phyloP scores from a whole-genome alignment of 1,140 invertebrate species.

The Ips nitidus region DNA sequence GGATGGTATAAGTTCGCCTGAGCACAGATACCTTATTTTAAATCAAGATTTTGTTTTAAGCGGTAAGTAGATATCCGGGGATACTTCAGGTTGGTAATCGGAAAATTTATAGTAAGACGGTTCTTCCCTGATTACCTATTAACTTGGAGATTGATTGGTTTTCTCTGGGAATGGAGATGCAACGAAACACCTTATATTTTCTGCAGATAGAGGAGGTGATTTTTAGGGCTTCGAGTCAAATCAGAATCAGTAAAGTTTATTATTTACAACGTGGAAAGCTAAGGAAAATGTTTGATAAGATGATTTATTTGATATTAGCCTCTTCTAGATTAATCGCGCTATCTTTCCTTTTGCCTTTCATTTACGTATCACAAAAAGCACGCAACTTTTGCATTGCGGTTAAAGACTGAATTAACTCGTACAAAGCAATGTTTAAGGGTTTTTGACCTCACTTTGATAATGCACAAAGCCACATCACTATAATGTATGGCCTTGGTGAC shows the following conservation, averaged over 20 bases:
- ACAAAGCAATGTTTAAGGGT: constrained; percentile 2
- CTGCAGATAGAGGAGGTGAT: too few relatives aligned
- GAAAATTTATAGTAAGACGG: constrained; percentile 26
- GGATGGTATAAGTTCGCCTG: constrained; percentile 25
- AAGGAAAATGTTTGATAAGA: too few relatives aligned
- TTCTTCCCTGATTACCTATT: constrained; percentile 27
- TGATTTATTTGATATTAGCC: too few relatives aligned
- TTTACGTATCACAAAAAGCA: constrained; percentile 2
- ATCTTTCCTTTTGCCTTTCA: not conserved
- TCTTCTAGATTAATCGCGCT: too few relatives aligned
- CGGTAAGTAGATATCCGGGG: constrained; percentile 20
- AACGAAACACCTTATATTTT: not conserved
- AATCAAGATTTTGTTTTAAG: constrained; percentile 27
- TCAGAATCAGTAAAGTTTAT: too few relatives aligned
- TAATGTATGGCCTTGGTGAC: too few relatives aligned
- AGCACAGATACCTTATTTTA: constrained; percentile 31
- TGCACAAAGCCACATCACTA: too few relatives aligned
- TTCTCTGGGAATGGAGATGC: constrained; percentile 2
- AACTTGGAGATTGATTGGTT: constrained; percentile 22
- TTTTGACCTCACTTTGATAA: not conserved
- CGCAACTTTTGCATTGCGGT: constrained; percentile 3
- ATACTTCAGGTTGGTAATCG: constrained; percentile 25
- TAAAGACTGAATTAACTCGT: constrained; percentile 6
- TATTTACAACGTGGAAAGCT: too few relatives aligned
- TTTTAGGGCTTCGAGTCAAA: too few relatives aligned